Evolutionary conservation across 2,888 invertebrate genomes (phyloP).

Genomic region (Oscheius sp.): DNA sequence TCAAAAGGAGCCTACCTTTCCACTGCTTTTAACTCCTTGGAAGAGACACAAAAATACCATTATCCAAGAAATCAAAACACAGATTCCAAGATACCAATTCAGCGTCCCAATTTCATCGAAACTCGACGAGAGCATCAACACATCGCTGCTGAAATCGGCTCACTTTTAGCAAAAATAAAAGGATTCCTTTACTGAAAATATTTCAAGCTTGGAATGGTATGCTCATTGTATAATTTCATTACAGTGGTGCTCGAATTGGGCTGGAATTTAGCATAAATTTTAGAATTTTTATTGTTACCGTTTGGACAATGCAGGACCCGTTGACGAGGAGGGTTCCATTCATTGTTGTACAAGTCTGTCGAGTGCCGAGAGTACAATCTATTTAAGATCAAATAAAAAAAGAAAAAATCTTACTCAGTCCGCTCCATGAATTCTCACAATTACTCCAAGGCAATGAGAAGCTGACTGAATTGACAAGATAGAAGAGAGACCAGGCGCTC

Average conservation of each 20-base stretch:
- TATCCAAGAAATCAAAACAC: slow-evolving; percentile 82
- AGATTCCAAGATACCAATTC: slow-evolving; percentile 78
- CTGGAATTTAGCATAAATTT: neutral
- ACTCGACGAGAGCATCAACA: slow-evolving; percentile 64
- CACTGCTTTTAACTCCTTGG: slow-evolving; percentile 83
- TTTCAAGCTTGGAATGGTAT: slow-evolving; percentile 73
- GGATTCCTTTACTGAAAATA: slow-evolving; percentile 71
- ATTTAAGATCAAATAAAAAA: too few species aligned
- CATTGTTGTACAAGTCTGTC: slow-evolving; percentile 54
- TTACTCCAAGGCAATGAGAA: slow-evolving; percentile 87
- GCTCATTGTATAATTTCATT: slow-evolving; percentile 38
- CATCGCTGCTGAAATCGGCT: slow-evolving; percentile 60
- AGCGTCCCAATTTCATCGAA: slow-evolving; percentile 68
- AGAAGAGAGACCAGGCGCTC: slow-evolving; percentile 75
- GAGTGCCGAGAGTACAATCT: slow-evolving; percentile 64
- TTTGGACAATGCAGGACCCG: slow-evolving; percentile 59
- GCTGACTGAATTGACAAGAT: slow-evolving; percentile 80
- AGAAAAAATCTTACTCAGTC: slow-evolving; percentile 73
- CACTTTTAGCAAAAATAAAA: neutral
- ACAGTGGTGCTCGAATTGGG: slow-evolving; percentile 34
- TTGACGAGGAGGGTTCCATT: slow-evolving; percentile 67
- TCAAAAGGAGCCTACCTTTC: slow-evolving; percentile 75
- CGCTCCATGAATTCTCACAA: slow-evolving; percentile 87
- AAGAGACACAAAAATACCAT: slow-evolving; percentile 82
- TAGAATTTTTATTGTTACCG: slow-evolving; percentile 2